Percentiles rank a stretch among this genome's conserved stretches.
phyloP scores from a whole-genome alignment of 2,113 vertebrate species.

The Elachura formosa region DNA sequence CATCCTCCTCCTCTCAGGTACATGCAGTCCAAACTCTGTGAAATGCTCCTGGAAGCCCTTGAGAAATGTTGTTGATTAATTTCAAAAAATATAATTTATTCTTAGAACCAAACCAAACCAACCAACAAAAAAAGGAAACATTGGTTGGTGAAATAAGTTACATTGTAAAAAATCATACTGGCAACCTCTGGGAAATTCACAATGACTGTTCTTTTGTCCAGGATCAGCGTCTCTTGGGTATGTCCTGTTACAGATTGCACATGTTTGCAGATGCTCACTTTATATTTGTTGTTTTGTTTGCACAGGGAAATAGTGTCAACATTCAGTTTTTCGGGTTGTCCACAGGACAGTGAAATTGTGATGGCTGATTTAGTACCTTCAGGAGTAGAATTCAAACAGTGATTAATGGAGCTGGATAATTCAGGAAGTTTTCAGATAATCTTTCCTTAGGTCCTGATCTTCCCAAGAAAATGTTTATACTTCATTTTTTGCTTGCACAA shows the following conservation, averaged over 20 bases:
- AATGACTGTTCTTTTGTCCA: neutral
- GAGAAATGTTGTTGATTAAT: neutral
- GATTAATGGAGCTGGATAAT: neutral
- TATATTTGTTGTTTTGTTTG: neutral
- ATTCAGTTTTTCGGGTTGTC: neutral
- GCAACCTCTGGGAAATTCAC: neutral
- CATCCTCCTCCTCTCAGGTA: neutral
- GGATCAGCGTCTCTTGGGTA: neutral
- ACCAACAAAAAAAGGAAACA: neutral
- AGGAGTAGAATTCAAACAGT: neutral
- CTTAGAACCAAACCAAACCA: too few species aligned
- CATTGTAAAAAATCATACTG: neutral
- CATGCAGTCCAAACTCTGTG: neutral
- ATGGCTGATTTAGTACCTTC: neutral
- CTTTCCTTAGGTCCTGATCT: neutral
- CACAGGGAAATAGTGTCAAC: neutral
- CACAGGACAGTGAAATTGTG: neutral
- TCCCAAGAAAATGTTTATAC: neutral
- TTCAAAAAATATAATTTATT: neutral
- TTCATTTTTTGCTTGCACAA: neutral
- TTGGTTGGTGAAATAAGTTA: neutral
- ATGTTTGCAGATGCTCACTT: neutral
- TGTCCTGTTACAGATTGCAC: neutral
- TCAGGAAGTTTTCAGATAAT: slow-evolving; percentile 1
- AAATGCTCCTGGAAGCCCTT: neutral